Evolutionary conservation across 2,113 vertebrate species (phyloP), one percentile per base, ranked within the genome.

Genomic region (Bucco capensis): DNA sequence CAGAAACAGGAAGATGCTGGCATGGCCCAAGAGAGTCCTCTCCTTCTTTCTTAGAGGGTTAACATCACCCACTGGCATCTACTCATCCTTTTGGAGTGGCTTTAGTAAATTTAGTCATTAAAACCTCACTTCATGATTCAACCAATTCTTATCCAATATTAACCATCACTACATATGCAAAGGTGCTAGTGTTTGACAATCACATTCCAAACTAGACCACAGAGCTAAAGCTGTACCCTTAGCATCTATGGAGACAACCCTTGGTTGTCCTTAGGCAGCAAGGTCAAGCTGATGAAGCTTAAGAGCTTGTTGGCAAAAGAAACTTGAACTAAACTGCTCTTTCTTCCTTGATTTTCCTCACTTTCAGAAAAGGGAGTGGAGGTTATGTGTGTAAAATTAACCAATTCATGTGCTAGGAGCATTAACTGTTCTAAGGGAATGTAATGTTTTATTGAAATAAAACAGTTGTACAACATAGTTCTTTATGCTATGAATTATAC

Each of bases 391-490:
- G n/a, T 83, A 35, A 74, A 47, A 61, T 70, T 17, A 47, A 14
- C 2, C 3, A 33, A 13, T 22, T 64, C 2, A 16, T 72, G 7
- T 50, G 7, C 19, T 50, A 51, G 19, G 15, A 77, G 3, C 5
- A n/a, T 22, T 30, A 77, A 51, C 3, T 69, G 74, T 37, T 56
- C 40, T 60, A 64, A 38, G 5, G 6, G 4, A 80, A 33, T 37
- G 2, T 4, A 66, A 38, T 13, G 1, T 4, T 80, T 31, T 54
- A 40, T 5, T 21, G 0, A n/a, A n/a, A n/a, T n/a, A n/a, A 30
- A n/a, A 19, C 11, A 44, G 4, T 49, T 87, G 3, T 56, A 5
- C 3, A 35, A 75, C 5, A n/a, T 30, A 42, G 10, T 50, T 71
- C 6, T 61, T 46, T 58, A 44, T 40, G 24, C 7, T 22, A 19